These are phyloP conservation scores for Thereuonema tuberculata DNA, from an alignment of 1,140 invertebrate species.

Conservation along the genomic window DNA sequence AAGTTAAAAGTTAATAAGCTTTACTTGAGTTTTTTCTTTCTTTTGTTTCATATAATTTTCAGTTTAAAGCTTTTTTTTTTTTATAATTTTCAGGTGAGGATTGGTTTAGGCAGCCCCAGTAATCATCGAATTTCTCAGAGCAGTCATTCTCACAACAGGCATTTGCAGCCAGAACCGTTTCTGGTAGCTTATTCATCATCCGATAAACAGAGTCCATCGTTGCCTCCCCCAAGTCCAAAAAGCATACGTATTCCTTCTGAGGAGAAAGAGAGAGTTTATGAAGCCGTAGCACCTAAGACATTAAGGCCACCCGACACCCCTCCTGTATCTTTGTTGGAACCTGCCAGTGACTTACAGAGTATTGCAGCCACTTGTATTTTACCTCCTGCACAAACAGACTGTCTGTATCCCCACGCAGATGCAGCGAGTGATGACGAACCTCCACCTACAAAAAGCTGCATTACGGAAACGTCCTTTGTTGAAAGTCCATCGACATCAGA, in stretches of 20 bases:
- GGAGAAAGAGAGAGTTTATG: neutral
- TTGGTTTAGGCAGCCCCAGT: neutral
- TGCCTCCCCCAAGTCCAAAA: too few relatives aligned
- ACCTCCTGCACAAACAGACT: neutral
- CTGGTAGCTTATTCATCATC: neutral
- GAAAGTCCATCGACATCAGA: neutral
- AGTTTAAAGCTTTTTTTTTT: too few relatives aligned
- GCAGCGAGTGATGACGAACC: neutral
- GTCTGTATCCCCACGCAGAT: neutral
- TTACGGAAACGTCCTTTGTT: neutral
- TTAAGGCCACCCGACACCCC: constrained; percentile 24
- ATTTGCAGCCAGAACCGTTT: neutral
- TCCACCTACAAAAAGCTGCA: neutral
- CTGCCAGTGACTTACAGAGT: neutral
- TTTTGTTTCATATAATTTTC: too few relatives aligned
- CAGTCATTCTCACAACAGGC: neutral
- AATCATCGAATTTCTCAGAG: neutral
- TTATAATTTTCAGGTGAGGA: neutral
- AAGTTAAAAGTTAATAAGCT: too few relatives aligned
- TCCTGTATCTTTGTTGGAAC: constrained; percentile 21
- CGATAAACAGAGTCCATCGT: neutral
- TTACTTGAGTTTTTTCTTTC: too few relatives aligned
- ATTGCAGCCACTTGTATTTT: neutral
- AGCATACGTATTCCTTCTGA: neutral
- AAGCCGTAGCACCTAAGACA: constrained; percentile 22